Evolutionary conservation across 1,140 invertebrate genomes (phyloP), one percentile per base, ranked within the genome.

Genomic region (Brachionus rubens): DNA sequence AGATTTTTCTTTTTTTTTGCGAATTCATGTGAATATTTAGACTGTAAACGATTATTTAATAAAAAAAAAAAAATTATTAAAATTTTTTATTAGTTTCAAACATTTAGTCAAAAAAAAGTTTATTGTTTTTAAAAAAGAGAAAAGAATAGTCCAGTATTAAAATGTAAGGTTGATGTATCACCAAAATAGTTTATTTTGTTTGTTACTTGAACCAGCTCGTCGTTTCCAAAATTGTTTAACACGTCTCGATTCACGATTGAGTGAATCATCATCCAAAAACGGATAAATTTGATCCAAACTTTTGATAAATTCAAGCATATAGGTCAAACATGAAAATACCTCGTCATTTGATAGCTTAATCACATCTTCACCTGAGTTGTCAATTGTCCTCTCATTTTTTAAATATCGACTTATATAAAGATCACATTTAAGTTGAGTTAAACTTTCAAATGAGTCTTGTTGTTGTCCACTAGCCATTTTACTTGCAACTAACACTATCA

Each of bases 171-270:
- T 54, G 19, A 12, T 30, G 48, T 28, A 14, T 72, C 50, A 40
- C 68, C 68, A 72, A 50, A 72, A 72, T 33, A 50, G 48, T 40
- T 72, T 72, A 19, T 40, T 33, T 30, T 40, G n/a, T 36, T 50
- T 59, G n/a, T n/a, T n/a, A 12, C 21, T 2, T 21, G 5, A 43
- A 6, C 36, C 19, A 10, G 36, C 59, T 43, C 19, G 36, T 26
- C 68, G 43, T 24, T 72, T 72, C 68, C 68, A 72, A 72, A 72
- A 72, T 19, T 72, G 28, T 36, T 72, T 72, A 7, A 72, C 24
- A 26, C 68, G 46, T 72, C 68, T 48, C 9, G 43, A 24, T n/a
- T 72, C 21, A 28, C 68, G 30, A 0, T 50, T 28, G 0, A 54
- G 19, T 4, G 33, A 10, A 4, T 9, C 26, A 26, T 65, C 59